Evolutionary conservation across 2,113 vertebrate genomes (phyloP).

Genomic region (Pseudois nayaur): DNA sequence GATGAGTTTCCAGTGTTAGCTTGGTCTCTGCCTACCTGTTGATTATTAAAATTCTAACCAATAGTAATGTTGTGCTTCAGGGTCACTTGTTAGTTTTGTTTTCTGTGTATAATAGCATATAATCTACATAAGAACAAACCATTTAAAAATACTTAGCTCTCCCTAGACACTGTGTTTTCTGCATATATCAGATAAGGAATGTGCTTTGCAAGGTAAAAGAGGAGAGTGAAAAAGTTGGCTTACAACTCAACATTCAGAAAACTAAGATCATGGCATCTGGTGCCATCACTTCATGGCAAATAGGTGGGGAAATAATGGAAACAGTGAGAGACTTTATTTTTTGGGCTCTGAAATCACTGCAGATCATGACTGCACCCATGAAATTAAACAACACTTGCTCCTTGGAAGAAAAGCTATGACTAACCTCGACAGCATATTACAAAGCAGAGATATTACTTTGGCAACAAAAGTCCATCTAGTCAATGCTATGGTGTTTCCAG

Average conservation of each 20-base stretch:
- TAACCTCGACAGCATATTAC: neutral
- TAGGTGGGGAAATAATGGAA: neutral
- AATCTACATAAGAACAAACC: neutral
- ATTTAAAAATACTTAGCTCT: neutral
- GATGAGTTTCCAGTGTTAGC: neutral
- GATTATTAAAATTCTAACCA: conserved; percentile 25
- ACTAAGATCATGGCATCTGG: neutral
- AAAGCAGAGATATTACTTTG: neutral
- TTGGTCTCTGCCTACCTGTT: neutral
- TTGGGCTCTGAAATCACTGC: neutral
- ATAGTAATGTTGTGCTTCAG: neutral
- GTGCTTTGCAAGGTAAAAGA: neutral
- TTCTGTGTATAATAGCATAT: neutral
- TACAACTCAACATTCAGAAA: neutral
- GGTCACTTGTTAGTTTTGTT: conserved; percentile 11
- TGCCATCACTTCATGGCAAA: neutral
- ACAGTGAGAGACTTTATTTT: neutral
- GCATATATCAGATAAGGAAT: neutral
- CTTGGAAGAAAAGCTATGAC: neutral
- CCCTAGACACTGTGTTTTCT: neutral
- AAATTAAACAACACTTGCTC: neutral
- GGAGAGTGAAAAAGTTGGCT: neutral
- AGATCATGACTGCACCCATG: neutral
- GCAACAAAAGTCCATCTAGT: neutral
- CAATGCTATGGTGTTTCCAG: neutral